Evolutionary conservation across 2,113 vertebrate species (phyloP), one percentile per base, ranked within the genome.

Genomic region (Neolamprologus kungweensis): DNA sequence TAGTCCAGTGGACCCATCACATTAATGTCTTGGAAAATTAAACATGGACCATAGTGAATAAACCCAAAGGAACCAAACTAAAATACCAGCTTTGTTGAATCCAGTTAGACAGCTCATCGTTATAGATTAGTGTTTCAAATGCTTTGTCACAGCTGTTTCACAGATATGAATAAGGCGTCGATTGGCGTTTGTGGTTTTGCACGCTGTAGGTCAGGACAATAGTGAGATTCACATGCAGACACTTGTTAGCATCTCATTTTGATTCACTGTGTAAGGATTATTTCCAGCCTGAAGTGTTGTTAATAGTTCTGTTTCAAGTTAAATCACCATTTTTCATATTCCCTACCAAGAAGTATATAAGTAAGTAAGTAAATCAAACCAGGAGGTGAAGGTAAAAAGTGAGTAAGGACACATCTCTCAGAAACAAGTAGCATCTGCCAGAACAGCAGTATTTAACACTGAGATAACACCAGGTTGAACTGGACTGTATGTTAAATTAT

Each of bases 291-390:
- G 37, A 23, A 6, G 37, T 71, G 37, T 73, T 45, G 2, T 16
- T 73, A 45, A 73, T 2, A 23, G 0, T 73, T 73, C 12, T 17
- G 40, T 26, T 73, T 73, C 0, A 45, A 16, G 37, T 9, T 21
- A 73, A 71, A 42, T 71, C 65, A 42, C 2, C n/a, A 42, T 71
- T 42, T 71, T 71, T 71, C 37, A 3, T 42, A 42, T 42, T 23
- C 5, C 7, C 21, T 42, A 9, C 13, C 13, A 42, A 23, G 37
- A 16, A 26, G 37, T 71, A 71, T 71, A 14, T 42, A 11, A 63
- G 5, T 58, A 6, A 58, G 58, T 71, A 42, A 21, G 5, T 71
- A 26, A 42, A 71, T 23, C 7, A 16, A 73, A 73, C 3, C 65
- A 45, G 37, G 13, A 73, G 13, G 65, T 73, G 13, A 73, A 47